A percentile compares a stretch with the other conserved stretches of the same genome.
These are phyloP conservation scores for Microcebus lehilahytsara DNA, from an alignment of 2,113 vertebrate species.

Conservation along the genomic window DNA sequence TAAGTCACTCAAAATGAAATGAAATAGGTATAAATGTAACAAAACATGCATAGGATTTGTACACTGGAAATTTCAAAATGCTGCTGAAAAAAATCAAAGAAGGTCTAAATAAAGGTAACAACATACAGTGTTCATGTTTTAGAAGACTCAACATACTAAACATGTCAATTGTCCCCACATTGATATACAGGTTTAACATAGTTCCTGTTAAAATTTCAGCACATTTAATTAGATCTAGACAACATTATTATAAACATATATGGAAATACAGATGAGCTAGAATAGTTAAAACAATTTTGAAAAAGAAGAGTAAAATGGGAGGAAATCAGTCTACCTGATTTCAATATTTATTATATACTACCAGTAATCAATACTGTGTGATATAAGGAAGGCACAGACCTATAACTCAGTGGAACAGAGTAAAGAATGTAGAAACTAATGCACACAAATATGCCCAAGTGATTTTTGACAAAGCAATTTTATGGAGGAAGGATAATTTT, in stretches of 20 bases:
- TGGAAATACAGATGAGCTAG: neutral
- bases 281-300: neutral
- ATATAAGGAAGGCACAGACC: no score
- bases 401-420: neutral
- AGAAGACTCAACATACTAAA: neutral
- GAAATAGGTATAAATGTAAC: neutral
- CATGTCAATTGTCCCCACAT: neutral
- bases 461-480: neutral
- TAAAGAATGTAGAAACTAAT: neutral
- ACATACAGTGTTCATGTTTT: neutral
- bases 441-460: neutral
- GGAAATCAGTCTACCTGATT: neutral
- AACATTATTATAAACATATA: neutral
- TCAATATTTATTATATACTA: neutral
- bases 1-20: neutral
- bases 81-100: neutral
- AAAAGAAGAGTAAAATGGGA: neutral
- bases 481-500: neutral
- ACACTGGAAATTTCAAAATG: neutral
- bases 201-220: neutral
- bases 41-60: neutral
- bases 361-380: neutral
- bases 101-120: neutral
- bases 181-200: neutral
- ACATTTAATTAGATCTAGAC: neutral